Evolutionary conservation across 2,113 vertebrate genomes (phyloP).

Genomic region (Antennarius striatus): DNA sequence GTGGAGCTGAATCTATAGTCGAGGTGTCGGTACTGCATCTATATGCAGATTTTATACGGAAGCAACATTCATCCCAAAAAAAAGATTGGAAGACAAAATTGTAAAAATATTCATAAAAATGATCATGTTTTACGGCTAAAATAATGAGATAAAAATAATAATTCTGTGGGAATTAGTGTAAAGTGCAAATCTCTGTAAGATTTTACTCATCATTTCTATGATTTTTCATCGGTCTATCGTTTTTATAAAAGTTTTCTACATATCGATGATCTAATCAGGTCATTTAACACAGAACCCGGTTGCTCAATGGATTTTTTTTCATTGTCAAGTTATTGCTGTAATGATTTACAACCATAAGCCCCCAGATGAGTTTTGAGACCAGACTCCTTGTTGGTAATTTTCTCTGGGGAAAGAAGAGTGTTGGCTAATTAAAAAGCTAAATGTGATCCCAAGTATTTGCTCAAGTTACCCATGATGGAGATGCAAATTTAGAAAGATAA

Average conservation of each 20-base stretch:
- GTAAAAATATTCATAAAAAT: no score
- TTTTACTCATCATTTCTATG: no score
- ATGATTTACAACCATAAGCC: slow-evolving; percentile 62
- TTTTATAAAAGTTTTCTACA: no score
- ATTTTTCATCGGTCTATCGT: no score
- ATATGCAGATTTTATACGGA: not conserved
- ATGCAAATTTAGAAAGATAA: slow-evolving; percentile 42
- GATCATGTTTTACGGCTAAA: no score
- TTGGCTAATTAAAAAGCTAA: slow-evolving; percentile 75
- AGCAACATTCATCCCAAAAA: not conserved
- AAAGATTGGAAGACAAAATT: no score
- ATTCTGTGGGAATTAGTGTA: no score
- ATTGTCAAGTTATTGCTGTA: slow-evolving; percentile 17
- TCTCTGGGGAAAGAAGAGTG: slow-evolving; percentile 52
- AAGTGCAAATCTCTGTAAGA: no score
- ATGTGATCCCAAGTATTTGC: slow-evolving; percentile 65
- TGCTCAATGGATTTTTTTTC: slow-evolving; percentile 21
- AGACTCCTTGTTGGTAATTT: slow-evolving; percentile 50
- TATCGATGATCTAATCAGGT: not conserved
- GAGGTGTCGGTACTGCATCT: no score
- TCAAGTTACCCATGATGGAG: slow-evolving; percentile 34
- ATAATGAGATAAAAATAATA: no score
- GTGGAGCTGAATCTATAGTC: not conserved
- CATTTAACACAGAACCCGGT: slow-evolving; percentile 25
- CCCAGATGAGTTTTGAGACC: slow-evolving; percentile 48